Evolutionary conservation across 2,113 vertebrate species (phyloP), one percentile per base, ranked within the genome.

Genomic region (Limanda limanda): DNA sequence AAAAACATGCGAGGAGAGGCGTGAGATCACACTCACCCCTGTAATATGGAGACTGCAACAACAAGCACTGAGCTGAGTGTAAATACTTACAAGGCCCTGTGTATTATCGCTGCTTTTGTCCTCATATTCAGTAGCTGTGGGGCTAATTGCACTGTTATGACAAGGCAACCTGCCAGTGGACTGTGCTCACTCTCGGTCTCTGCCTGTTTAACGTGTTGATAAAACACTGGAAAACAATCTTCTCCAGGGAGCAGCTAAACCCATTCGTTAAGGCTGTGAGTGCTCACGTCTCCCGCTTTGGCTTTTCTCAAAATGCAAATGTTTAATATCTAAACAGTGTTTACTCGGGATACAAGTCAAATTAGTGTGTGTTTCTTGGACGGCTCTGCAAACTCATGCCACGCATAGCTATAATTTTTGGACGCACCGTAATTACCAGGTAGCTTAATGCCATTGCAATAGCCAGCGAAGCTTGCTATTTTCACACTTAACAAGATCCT

Each of bases 401-500:
- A 20, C 11, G n/a, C 68, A 67, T 68, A 78, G 76, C 85, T 77
- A 20, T 76, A 47, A 70, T 85, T 81, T 81, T 78, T 84, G 27
- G 61, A 75, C 45, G 42, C 54, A 58, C 81, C 84, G 70, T 88
- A 88, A 90, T 90, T 82, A 77, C 85, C 67, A 61, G 81, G 82
- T 76, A 71, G 82, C 42, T 73, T 68, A 65, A 75, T 76, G 78
- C 81, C 76, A 64, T 42, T 48, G 79, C 59, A 66, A 79, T 87
- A 78, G 66, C 73, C 83, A 45, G 74, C 0, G 74, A 78, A 77
- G 70, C 62, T 45, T 63, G 78, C 83, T 86, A 83, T 91, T 91
- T 88, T 87, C 84, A 88, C 86, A 84, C 81, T 87, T 91, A 78
- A 89, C 85, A 82, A 81, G 88, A 86, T 84, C 83, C 78, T 64